Base-by-base conservation (phyloP, 35 echinoderm and acorn worm genomes). In the Holothuria glaberrima region DNA sequence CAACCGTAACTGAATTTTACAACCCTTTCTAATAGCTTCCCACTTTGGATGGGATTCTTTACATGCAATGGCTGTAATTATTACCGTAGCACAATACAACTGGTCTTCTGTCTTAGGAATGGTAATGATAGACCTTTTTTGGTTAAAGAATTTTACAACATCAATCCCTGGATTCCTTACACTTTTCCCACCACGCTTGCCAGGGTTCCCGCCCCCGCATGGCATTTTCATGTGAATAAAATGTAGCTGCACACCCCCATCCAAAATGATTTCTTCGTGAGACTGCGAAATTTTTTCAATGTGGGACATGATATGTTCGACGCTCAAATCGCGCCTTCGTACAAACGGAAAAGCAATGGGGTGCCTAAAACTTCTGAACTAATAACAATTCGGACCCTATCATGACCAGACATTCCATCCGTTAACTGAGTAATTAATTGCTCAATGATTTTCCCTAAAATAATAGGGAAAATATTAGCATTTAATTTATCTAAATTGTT, bases 11-110 rank as follows among this genome's bases (percentile, higher is more conserved):
- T 91, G 88, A 28, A 84, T 70, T 61, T 86, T 86, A 4, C 80
- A 3, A n/a, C 68, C 82, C 70, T n/a, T n/a, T n/a, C n/a, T n/a
- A n/a, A n/a, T n/a, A n/a, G n/a, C n/a, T n/a, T n/a, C n/a, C n/a
- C n/a, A n/a, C n/a, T n/a, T n/a, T n/a, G n/a, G n/a, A n/a, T n/a
- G n/a, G n/a, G n/a, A n/a, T n/a, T n/a, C n/a, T 22, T 41, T 85
- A 19, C 41, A 46, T 46, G 88, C 78, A 26, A 85, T 90, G 5
- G 64, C 78, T 0, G 92, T 94, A 30, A 86, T 79, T 25, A 94
- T 90, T 0, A 87, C 92, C 76, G 71, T 70, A 4, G 77, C 48
- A 50, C 77, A 94, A 67, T 88, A 94, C 30, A 90, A 54, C 33
- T 90, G 60, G 22, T 82, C 80, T 14, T 86, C 58, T 61, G 12